Percentiles rank a stretch among this genome's conserved stretches.
These are phyloP conservation scores for Psittacula echo DNA, from an alignment of 2,797 vertebrate species.

Conservation along the genomic window DNA sequence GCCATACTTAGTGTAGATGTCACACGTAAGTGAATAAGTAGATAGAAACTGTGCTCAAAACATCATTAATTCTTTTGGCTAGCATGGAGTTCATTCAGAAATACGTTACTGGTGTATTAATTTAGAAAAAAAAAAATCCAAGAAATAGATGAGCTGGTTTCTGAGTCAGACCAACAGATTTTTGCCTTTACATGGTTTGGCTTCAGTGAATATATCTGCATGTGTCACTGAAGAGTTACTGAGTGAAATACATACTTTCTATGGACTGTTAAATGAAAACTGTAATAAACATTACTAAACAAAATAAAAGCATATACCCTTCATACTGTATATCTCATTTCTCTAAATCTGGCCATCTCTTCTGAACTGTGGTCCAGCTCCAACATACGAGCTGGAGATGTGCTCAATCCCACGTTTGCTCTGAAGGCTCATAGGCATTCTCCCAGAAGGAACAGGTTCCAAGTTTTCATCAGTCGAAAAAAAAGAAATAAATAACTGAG, in stretches of 20 bases:
- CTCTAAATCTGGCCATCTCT: background rate
- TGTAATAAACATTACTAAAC: background rate
- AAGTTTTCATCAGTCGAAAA: background rate
- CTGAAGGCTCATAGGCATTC: background rate
- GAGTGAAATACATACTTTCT: background rate
- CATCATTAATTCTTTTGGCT: background rate
- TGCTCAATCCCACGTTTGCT: background rate
- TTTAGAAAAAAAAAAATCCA: background rate
- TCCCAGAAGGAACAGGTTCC: background rate
- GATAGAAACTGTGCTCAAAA: background rate
- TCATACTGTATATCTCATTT: background rate
- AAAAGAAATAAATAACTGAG: background rate
- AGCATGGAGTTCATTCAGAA: background rate
- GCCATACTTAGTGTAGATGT: background rate
- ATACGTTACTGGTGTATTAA: background rate
- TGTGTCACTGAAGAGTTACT: background rate
- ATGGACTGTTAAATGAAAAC: background rate
- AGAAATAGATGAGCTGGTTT: background rate
- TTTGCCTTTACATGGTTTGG: background rate
- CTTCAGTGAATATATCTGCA: background rate
- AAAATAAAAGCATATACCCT: background rate
- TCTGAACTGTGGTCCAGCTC: background rate
- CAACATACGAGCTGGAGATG: rapidly evolving
- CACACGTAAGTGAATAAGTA: background rate
- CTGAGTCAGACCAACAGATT: background rate